Evolutionary conservation across 1,140 invertebrate species (phyloP), one percentile per base, ranked within the genome.

Genomic region (Drosophila navojoa): DNA sequence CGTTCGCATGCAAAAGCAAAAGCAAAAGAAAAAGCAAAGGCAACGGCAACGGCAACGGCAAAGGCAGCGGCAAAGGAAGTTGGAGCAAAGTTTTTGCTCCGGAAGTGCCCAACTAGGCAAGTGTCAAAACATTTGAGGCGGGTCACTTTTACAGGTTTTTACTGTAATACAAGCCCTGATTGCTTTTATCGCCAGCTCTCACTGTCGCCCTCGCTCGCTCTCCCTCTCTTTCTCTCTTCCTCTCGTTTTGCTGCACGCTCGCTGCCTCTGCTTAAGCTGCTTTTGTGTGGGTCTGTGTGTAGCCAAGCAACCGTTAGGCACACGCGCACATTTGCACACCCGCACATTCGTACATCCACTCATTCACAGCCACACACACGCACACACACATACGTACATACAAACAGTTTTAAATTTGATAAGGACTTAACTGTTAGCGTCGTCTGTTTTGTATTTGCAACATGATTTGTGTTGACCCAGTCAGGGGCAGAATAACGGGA

Each of bases 401-500:
- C 5, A 22, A 44, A 25, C 47, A 40, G 19, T 50, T 64, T 75
- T 64, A 59, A 75, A 71, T 71, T 75, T 59, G 67, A 75, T 75
- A 75, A 75, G 72, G 72, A 75, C 64, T 72, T 58, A 63, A 70
- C 52, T 27, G 60, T 63, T 53, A 68, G 63, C 58, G 58, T 60
- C 58, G 40, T 59, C 22, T 59, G 44, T 61, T 32, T 45, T 49
- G 59, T 61, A 15, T 38, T 61, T 61, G 27, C 71, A 73, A 73
- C 71, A 73, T 73, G 64, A 68, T 68, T 73, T 73, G 64, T 68
- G 71, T 73, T 73, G 71, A 73, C 71, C 71, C 71, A 73, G 64
- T 73, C 71, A 73, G 57, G 16, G 50, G 57, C 15, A 15, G 32
- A 9, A 32, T 40, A 55, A 63, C 32, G 68, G 50, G 52, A 59